Evolutionary conservation across 2,113 vertebrate species (phyloP), one percentile per base, ranked within the genome.

Genomic region (Paralichthys olivaceus): DNA sequence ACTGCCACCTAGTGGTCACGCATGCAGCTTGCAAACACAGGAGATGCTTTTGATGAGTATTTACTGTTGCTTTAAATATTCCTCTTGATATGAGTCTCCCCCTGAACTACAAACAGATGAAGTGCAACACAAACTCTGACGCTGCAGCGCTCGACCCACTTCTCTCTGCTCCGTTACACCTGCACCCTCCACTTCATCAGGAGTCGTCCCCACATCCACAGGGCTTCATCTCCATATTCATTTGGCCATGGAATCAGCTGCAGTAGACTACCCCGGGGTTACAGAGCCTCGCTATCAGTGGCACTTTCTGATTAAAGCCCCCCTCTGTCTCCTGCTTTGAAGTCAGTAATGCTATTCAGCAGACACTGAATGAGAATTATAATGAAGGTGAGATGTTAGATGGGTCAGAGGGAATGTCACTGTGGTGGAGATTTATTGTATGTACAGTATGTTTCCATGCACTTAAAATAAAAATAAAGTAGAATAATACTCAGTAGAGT

Each of bases 1-100:
- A 82, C 34, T 78, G 81, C 84, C 89, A 66, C 72, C 91, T 84
- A 53, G 77, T 90, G 91, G 63, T 26, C 19, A 56, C 13, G 14
- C 0, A 4, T 12, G 9, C 26, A 40, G 14, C 15, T 8, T 56
- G 15, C 37, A 56, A 3, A 6, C 1, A 4, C 0, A 26, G 4
- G 17, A 15, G 37, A 2, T 13, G 20, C 3, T 65, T 69, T 14
- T 45, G 7, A 34, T 55, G 34, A 11, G 45, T 19, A 49, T 23
- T 60, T 3, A 43, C 13, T 25, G 34, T 14, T 63, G n/a, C 17
- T 7, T 0, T 26, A 34, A 57, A 6, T 7, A 6, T 4, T 53
- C 19, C 25, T 59, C 23, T 53, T 62, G 25, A 43, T 12, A 11
- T 14, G 56, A 7, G 20, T 14, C 11, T 47, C 17, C 25, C 40